Base-by-base conservation (phyloP, 2,113 vertebrate species). In the Hippolais icterina region DNA sequence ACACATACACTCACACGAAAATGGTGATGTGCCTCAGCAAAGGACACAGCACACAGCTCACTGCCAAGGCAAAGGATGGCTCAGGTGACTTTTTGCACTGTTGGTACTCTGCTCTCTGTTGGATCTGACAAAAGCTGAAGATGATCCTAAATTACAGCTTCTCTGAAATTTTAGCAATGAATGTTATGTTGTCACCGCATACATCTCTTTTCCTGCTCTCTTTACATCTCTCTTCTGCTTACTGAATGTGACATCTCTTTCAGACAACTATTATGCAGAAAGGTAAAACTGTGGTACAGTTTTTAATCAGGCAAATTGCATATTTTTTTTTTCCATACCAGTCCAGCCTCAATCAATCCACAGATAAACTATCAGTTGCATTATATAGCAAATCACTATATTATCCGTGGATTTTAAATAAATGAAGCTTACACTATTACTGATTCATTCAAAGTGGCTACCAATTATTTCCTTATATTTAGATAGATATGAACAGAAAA, bases 21-120 rank as follows among this genome's bases (percentile, higher is more conserved):
- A 33, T 14, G 27, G 42, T 0, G 0, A 64, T 6, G 27, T 6
- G 80, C 29, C 39, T 78, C 10, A 33, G 57, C 0, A 5, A 83
- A 47, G 16, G 37, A 23, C 24, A 29, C 0, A 8, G 33, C 23
- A 57, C 28, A 68, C 37, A 84, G 29, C 49, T 68, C 44, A 44
- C 27, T 76, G 49, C 15, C 41, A n/a, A 79, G 25, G n/a, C 18
- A 72, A 35, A 12, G 2, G 52, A 52, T 7, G 11, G 25, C 15
- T 70, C 33, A 54, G 42, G 68, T 56, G 42, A 49, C 22, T 44
- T 79, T n/a, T 35, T 13, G 49, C 3, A 7, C 16, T 59, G 2
- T 46, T 41, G n/a, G 21, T 69, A 14, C 5, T 37, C 28, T 65
- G 41, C 64, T 72, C 31, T 1, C 0, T 81, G 37, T 8, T 60